Conservation (phyloP, 2,888 invertebrate genomes). For the Athalia cordata region DNA sequence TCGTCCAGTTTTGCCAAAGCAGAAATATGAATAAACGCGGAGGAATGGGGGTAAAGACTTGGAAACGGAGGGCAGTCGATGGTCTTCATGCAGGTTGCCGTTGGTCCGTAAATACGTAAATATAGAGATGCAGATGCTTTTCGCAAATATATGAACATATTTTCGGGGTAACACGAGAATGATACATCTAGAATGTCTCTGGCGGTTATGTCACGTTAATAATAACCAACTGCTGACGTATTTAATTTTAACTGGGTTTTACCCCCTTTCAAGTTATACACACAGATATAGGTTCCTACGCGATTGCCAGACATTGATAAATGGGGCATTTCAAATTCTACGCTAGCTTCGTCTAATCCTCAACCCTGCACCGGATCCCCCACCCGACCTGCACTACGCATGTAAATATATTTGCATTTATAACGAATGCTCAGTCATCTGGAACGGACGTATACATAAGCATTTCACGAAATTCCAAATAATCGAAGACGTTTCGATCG, state of each 20-base stretch:
- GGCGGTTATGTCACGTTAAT: conserved; percentile 68
- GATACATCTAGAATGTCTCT: conserved; percentile 46
- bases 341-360: conserved; percentile 11
- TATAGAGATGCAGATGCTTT: conserved; percentile 18
- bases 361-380: background rate
- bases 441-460: too few species aligned
- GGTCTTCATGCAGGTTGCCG: background rate
- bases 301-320: conserved; percentile 8
- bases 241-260: conserved; percentile 43
- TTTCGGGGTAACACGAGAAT: conserved; percentile 34
- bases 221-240: conserved; percentile 56
- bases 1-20: conserved; percentile 27
- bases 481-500: too few species aligned
- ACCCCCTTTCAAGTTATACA: background rate
- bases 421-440: too few species aligned
- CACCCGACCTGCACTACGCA: too few species aligned
- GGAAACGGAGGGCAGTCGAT: background rate
- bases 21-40: conserved; percentile 2
- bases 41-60: background rate
- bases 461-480: too few species aligned
- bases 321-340: conserved; percentile 36
- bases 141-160: conserved; percentile 28
- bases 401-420: too few species aligned
- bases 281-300: too few species aligned
- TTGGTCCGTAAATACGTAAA: conserved; percentile 37